Percentiles rank a stretch among this genome's conserved stretches.
Evolutionary conservation across 2,797 vertebrate genomes (phyloP).

Genomic region (Lepilemur ruficaudatus): DNA sequence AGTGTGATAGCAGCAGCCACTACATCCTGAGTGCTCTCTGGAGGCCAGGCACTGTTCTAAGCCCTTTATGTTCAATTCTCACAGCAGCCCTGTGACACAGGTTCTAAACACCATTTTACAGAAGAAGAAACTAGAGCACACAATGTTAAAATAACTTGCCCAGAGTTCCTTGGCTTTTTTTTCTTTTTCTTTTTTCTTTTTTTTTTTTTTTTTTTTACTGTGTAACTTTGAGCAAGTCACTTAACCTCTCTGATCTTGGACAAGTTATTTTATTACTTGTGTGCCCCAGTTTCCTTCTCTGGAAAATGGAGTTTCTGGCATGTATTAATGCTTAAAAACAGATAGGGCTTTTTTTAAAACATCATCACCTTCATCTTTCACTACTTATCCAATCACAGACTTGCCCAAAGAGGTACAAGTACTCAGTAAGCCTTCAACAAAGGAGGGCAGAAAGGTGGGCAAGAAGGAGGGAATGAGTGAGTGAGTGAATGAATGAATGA

Average conservation of each 20-base stretch:
- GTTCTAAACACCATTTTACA: neutral
- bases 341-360: neutral
- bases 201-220: neutral
- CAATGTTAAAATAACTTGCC: neutral
- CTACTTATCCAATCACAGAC: neutral
- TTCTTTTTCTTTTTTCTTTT: neutral
- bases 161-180: neutral
- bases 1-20: neutral
- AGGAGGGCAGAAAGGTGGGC: neutral
- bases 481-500: neutral
- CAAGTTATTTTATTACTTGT: neutral
- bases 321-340: neutral
- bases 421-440: neutral
- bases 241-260: neutral
- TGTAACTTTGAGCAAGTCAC: neutral
- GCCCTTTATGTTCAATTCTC: neutral
- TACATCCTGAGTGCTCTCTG: neutral
- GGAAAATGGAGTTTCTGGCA: neutral
- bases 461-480: neutral
- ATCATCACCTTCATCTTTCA: neutral
- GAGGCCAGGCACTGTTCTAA: neutral
- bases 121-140: neutral
- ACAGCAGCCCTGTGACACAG: too few species aligned
- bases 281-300: neutral
- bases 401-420: neutral